Base-by-base conservation (phyloP, 2,797 vertebrate species). In the Hydrocynus forskahlii region DNA sequence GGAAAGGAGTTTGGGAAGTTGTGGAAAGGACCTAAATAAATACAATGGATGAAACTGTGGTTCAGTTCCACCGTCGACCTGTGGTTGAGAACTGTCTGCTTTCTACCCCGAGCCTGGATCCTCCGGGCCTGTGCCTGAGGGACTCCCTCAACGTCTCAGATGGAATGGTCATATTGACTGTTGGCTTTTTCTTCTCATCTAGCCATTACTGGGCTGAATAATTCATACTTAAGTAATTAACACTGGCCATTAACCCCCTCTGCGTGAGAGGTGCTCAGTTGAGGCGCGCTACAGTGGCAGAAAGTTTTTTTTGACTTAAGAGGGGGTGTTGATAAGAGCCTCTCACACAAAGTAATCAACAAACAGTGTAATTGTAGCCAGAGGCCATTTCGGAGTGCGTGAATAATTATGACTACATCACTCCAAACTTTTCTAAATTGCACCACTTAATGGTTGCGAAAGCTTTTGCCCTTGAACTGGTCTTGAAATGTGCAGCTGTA, bases 151-250 rank as follows among this genome's bases (percentile, higher is more conserved):
- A 87, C 87, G 83, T 89, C 91, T 93, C 89, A 1, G 85, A 88
- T 93, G 88, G 87, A 91, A 85, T 78, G 78, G 84, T 86, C 62
- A 83, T 90, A 93, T 93, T 83, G 93, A 94, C 89, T 48, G 62
- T 60, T 81, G 81, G 69, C 86, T 90, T 92, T 92, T 90, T 89
- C 91, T 87, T 92, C 92, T 93, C 91, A 91, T 89, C 87, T 71
- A 90, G 87, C 91, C 90, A 62, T 91, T 92, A 92, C 81, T 73
- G 73, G 70, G 25, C 71, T 94, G 86, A 94, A 94, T 95, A 89
- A 94, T 95, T 94, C 84, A 94, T 90, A 78, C 79, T 83, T 69
- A 76, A 86, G 91, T 92, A 92, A 94, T 92, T 92, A 91, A 93
- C 88, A 91, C 92, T 87, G 86, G 86, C 87, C 86, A 84, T 84